These are phyloP conservation scores for Drosophila prolongata DNA, from an alignment of 2,888 invertebrate species.

Conservation along the genomic window DNA sequence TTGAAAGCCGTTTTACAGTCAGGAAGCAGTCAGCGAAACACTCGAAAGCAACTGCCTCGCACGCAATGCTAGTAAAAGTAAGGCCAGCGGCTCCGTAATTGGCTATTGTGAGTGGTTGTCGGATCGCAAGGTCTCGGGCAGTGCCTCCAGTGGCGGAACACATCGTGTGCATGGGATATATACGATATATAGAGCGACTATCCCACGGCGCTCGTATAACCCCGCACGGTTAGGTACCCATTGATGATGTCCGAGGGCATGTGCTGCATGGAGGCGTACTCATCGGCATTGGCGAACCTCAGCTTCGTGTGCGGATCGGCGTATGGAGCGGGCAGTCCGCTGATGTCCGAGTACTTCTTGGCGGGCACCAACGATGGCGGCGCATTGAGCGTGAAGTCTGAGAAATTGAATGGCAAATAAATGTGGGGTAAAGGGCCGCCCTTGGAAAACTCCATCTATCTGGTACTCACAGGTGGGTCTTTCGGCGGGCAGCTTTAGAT, in stretches of 20 bases:
- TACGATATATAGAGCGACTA: slow-evolving; percentile 18
- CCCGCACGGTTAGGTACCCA: slow-evolving; percentile 93
- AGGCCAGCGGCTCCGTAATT: slow-evolving; percentile 26
- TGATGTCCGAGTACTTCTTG: slow-evolving; percentile 97
- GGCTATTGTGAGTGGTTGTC: slow-evolving; percentile 12
- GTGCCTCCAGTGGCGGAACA: slow-evolving; percentile 11
- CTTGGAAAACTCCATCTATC: too few relatives aligned
- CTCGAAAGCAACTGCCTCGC: slow-evolving; percentile 13
- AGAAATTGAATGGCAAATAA: slow-evolving; percentile 53
- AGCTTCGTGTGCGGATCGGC: slow-evolving; percentile 96
- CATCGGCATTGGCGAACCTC: slow-evolving; percentile 93
- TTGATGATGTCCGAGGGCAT: slow-evolving; percentile 96
- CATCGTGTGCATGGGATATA: neutral
- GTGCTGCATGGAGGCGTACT: slow-evolving; percentile 93
- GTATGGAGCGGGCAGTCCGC: slow-evolving; percentile 94
- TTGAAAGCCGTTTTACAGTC: slow-evolving; percentile 7
- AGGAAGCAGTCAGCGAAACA: slow-evolving; percentile 3
- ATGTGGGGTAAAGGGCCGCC: neutral
- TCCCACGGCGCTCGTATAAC: slow-evolving; percentile 84
- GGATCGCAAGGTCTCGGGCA: neutral
- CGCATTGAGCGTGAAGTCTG: slow-evolving; percentile 95
- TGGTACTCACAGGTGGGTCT: slow-evolving; percentile 54
- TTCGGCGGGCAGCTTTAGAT: slow-evolving; percentile 42
- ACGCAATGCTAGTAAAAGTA: slow-evolving; percentile 24
- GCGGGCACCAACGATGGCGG: slow-evolving; percentile 96